Base-by-base conservation (phyloP, 2,113 vertebrate genomes). In the Macquaria ambigua region DNA sequence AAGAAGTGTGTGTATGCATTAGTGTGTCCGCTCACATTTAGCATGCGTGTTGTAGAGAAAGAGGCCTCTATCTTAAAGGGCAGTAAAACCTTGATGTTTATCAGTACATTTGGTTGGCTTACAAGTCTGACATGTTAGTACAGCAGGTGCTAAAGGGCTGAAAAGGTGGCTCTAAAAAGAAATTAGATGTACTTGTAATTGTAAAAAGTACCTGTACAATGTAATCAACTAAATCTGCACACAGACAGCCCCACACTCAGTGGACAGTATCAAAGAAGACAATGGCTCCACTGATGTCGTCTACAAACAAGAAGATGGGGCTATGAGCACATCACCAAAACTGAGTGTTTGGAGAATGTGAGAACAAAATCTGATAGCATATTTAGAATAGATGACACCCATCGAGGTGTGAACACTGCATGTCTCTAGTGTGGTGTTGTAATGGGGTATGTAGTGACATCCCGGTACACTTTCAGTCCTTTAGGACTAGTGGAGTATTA, bases 161-260 rank as follows among this genome's bases (percentile, higher is more conserved):
- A 77, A 83, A 53, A 71, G 28, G 48, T 68, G 61, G 34, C 56
- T 78, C 39, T 78, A 66, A 81, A 86, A 81, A 52, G 53, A 43
- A 79, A 90, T 84, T 76, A 77, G 55, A 39, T 74, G 39, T 39
- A 55, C 16, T 28, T 83, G 67, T 55, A 55, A 66, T 46, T 80
- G 50, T 79, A 61, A 77, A 89, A 79, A 67, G 28, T 37, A 83
- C 76, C 63, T 56, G 25, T 73, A 59, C 79, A 82, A 70, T 50
- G 64, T 77, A 76, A 85, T 85, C 34, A 63, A 6, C 43, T 48
- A 20, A 50, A 84, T 59, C 43, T 67, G 21, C 20, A 77, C 48
- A 56, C 11, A 61, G 74, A 20, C 41, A 50, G 34, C 39, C 14
- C 39, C 10, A 12, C 68, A 69, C 18, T 67, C 31, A 74, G 34